Base-by-base conservation (phyloP, 2,113 vertebrate genomes). In the Corythornis cristatus region DNA sequence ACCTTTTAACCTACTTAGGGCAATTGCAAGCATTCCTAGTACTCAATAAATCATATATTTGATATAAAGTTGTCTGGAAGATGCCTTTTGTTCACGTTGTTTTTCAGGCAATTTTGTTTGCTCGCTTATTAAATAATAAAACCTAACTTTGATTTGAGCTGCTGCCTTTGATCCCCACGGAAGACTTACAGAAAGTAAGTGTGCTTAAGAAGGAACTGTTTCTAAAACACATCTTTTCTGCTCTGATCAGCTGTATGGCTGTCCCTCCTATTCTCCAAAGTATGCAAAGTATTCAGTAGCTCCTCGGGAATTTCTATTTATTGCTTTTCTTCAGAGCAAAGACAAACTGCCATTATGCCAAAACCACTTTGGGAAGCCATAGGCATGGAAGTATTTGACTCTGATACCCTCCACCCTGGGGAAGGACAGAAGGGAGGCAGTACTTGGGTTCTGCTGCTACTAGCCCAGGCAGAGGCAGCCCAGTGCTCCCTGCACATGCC, bases 401-500 rank as follows among this genome's bases (percentile, higher is more conserved):
- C n/a, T 42, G 33, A 65, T 56, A 43, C 42, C 13, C 16, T 77
- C 35, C 28, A 23, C 46, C 48, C 26, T 12, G 23, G 42, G 11
- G 11, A 19, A 81, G 15, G 42, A 45, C 0, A 2, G 21, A 64
- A 6, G 14, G 23, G 11, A 78, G 6, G 40, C 18, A 72, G 15
- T 18, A 35, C 21, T 29, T 26, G 57, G 93, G 26, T 46, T 76
- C 54, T 57, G 58, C 75, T 68, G 58, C 25, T 62, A 6, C 7
- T 16, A n/a, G 46, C 31, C n/a, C 2, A 22, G 37, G 37, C 25
- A 68, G 33, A 60, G 45, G 57, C 58, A 91, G 57, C 51, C 22
- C 23, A 10, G 54, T 61, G 48, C 50, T 40, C 56, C 61, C 33
- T 17, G 18, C 31, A 20, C 0, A 0, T 1, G 1, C 37, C 28